Evolutionary conservation across 2,797 vertebrate species (phyloP), one percentile per base, ranked within the genome.

Genomic region (Mareca strepera): DNA sequence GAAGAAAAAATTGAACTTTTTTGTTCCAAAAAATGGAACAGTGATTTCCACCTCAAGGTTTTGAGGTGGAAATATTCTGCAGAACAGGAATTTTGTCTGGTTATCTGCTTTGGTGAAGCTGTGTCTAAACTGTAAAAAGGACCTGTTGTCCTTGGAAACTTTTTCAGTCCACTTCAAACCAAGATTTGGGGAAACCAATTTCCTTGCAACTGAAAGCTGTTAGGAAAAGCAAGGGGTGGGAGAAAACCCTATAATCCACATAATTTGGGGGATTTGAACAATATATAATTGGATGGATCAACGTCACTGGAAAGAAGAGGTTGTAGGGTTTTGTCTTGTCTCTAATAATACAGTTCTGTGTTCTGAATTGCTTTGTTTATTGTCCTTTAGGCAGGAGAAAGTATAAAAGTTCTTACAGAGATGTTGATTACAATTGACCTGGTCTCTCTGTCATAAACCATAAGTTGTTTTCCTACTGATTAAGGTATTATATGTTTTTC

Each of bases 401-500:
- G 37, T 82, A 68, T 88, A 43, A 83, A 87, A 74, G 84, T 50
- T 89, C 77, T 67, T 48, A 35, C 0, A 1, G 75, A 94, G 75
- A n/a, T 41, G 63, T 77, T 93, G 68, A 94, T 91, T 86, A 77
- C 55, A 73, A 63, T 17, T 96, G 86, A 94, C 33, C 64, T 7
- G 7, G 63, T 75, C 31, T 94, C 11, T 0, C 37, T 46, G 44
- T 46, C 68, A 76, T 72, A 82, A 88, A 67, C 31, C 25, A 21
- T 60, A 60, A 48, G 52, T 59, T 82, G 12, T 77, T 94, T 95
- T 94, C 81, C 35, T 28, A 59, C 91, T 92, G 86, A 92, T 96
- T 60, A 94, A 94, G 43, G 48, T 92, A 63, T 94, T 73, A 52
- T 96, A 37, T 97, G 60, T 97, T 92, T 90, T 97, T 92, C 59